A percentile compares a stretch with the other conserved stretches of the same genome.
These are phyloP conservation scores for Drosophila arawakana DNA, from an alignment of 1,140 invertebrate species.

Conservation along the genomic window DNA sequence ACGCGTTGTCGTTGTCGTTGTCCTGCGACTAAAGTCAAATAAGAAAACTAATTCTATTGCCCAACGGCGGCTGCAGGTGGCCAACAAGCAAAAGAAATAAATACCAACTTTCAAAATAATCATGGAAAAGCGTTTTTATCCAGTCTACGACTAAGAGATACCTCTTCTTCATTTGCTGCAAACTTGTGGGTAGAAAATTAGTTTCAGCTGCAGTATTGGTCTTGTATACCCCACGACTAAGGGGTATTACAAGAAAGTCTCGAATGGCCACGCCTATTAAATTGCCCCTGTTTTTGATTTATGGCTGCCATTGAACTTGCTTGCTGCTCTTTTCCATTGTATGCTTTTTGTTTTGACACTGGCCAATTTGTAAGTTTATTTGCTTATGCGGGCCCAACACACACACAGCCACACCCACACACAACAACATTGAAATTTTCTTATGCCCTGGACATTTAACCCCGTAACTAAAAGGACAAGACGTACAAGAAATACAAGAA, in stretches of 20 bases:
- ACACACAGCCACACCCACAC: constrained; percentile 16
- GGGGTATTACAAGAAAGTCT: constrained; percentile 14
- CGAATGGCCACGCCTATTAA: constrained; percentile 35
- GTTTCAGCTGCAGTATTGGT: too few relatives aligned
- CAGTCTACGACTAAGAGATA: too few relatives aligned
- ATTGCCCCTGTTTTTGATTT: constrained; percentile 73
- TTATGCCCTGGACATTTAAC: constrained; percentile 56
- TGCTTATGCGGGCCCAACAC: constrained; percentile 54
- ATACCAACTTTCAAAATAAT: too few relatives aligned
- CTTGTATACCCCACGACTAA: too few relatives aligned
- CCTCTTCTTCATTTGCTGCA: too few relatives aligned
- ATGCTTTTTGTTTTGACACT: constrained; percentile 37
- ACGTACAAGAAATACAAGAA: constrained; percentile 11
- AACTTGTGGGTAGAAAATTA: too few relatives aligned
- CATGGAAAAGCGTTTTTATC: too few relatives aligned
- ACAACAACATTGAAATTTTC: constrained; percentile 25
- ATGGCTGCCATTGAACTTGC: constrained; percentile 73
- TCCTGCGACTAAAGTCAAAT: constrained; percentile 70
- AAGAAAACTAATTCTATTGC: constrained; percentile 75
- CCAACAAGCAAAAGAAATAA: not conserved
- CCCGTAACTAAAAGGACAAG: constrained; percentile 28
- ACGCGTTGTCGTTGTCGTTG: constrained; percentile 30
- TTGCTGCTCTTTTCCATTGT: constrained; percentile 21
- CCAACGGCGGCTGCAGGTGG: constrained; percentile 48
- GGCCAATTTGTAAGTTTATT: constrained; percentile 78